A percentile compares a stretch with the other conserved stretches of the same genome.
phyloP scores from a whole-genome alignment of 2,888 invertebrate genomes.

The Eutolmus rufibarbis region DNA sequence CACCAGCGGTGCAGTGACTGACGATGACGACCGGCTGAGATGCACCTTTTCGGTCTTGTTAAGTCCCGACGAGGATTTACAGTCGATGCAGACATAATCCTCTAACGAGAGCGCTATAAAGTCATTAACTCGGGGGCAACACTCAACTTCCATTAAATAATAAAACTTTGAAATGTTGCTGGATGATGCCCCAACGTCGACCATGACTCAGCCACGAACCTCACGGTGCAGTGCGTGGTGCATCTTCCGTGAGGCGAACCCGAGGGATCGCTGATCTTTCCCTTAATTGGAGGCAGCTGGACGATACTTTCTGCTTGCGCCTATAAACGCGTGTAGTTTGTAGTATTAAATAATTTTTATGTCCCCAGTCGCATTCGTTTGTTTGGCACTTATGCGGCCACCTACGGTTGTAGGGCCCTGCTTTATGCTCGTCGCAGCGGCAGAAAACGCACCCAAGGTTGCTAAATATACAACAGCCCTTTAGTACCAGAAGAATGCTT shows the following conservation, averaged over 20 bases:
- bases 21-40: not conserved
- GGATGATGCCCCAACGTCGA: not conserved
- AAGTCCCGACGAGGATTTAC: not conserved
- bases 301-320: conserved; percentile 5
- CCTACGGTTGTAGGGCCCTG: not conserved
- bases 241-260: not conserved
- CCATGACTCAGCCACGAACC: not conserved
- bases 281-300: conserved; percentile 33
- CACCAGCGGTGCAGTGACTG: not conserved
- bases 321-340: conserved; percentile 27
- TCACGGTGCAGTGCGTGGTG: not conserved
- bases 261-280: not conserved
- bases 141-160: conserved; percentile 42
- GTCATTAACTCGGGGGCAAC: conserved; percentile 39
- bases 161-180: conserved; percentile 29
- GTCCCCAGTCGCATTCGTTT: not conserved
- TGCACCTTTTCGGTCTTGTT: conserved; percentile 3
- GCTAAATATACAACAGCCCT: not conserved
- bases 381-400: not conserved
- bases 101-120: conserved; percentile 41
- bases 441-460: not conserved
- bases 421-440: not conserved
- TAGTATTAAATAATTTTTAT: conserved; percentile 28
- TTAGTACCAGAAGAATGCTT: no score
- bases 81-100: not conserved